These are phyloP conservation scores for Panthera leo DNA, from an alignment of 2,113 vertebrate genomes.

Conservation along the genomic window DNA sequence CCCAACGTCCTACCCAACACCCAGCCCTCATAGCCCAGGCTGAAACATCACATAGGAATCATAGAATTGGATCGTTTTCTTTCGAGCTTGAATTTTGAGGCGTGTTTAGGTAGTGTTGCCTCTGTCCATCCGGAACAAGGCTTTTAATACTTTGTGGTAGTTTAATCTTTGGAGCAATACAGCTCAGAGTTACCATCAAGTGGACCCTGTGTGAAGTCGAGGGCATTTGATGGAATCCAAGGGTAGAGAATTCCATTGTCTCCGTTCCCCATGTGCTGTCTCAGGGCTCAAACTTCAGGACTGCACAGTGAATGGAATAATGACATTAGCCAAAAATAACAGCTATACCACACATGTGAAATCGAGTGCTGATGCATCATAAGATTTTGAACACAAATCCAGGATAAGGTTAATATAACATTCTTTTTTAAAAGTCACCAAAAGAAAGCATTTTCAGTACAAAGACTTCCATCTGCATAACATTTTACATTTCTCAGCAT, in stretches of 20 bases:
- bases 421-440: background rate
- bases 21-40: background rate
- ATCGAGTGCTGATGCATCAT: background rate
- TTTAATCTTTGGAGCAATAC: background rate
- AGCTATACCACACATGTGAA: background rate
- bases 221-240: background rate
- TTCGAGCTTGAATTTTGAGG: background rate
- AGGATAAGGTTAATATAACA: constrained; percentile 43
- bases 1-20: background rate
- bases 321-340: constrained; percentile 31
- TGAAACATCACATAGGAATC: background rate
- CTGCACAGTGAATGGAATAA: background rate
- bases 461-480: constrained; percentile 10
- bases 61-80: background rate
- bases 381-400: constrained; percentile 49
- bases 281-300: background rate
- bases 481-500: background rate
- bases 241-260: background rate
- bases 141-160: background rate
- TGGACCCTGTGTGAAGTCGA: background rate
- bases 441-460: background rate
- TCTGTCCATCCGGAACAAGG: background rate
- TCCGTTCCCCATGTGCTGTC: background rate
- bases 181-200: background rate
- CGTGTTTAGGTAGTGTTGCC: background rate